These are phyloP conservation scores for Folsomia candida DNA, from an alignment of 2,888 invertebrate species.

Conservation along the genomic window DNA sequence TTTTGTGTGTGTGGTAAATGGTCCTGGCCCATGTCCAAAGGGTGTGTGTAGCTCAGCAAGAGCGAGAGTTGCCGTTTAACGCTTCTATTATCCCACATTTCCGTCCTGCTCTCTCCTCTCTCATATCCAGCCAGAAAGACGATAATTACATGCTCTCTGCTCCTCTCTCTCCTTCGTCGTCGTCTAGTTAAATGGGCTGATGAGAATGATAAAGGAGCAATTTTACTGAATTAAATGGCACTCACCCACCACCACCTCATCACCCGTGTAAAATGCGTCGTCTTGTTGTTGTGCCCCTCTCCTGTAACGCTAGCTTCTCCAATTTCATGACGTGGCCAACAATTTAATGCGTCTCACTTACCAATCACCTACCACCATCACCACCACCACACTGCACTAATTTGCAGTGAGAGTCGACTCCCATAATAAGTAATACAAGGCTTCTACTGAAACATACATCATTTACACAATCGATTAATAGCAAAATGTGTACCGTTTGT, in stretches of 20 bases:
- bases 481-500: no score
- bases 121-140: not conserved
- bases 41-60: not conserved
- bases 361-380: no score
- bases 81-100: slow-evolving; percentile 9
- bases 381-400: no score
- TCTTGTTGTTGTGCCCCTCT: no score
- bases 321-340: no score
- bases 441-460: no score
- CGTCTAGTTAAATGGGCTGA: not conserved
- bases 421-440: no score
- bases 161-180: not conserved
- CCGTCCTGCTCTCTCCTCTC: not conserved
- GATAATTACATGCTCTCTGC: not conserved
- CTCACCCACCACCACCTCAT: not conserved
- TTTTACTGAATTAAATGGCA: slow-evolving; percentile 5
- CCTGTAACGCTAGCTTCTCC: no score
- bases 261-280: not conserved
- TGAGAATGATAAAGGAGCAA: slow-evolving; percentile 1
- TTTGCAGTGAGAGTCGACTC: no score
- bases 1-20: slow-evolving; percentile 10
- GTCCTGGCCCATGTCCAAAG: slow-evolving; percentile 14
- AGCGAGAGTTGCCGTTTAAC: not conserved
- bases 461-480: no score
- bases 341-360: no score